A percentile compares a stretch with the other conserved stretches of the same genome.
phyloP scores from a whole-genome alignment of 2,888 invertebrate genomes.

The Beris chalybata region DNA sequence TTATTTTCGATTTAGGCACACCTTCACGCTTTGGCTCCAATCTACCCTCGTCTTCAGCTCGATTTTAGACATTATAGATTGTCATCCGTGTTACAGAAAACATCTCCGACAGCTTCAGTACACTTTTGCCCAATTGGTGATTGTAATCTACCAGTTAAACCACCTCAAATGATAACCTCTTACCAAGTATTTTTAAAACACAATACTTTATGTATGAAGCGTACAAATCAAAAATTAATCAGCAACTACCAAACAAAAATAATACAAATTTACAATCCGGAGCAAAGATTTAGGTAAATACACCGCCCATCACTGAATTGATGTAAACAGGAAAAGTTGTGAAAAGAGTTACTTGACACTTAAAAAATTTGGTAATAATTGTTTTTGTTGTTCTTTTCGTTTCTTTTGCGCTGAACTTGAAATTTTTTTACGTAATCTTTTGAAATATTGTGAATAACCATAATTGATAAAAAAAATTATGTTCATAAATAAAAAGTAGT shows the following conservation, averaged over 20 bases:
- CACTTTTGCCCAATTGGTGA: conserved; percentile 27
- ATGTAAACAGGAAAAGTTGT: neutral
- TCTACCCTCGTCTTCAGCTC: conserved; percentile 37
- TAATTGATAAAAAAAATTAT: no score
- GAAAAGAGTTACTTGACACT: conserved; percentile 17
- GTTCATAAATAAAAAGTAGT: no score
- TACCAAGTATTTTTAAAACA: conserved; percentile 15
- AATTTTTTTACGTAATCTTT: no score
- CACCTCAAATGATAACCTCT: conserved; percentile 37
- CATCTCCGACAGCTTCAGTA: conserved; percentile 35
- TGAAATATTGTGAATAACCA: no score
- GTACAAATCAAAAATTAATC: neutral
- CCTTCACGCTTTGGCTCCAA: conserved; percentile 35
- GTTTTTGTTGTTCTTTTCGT: no score
- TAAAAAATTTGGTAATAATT: neutral
- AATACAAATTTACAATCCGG: neutral
- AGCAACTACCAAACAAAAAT: conserved; percentile 4
- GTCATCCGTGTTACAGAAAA: conserved; percentile 35
- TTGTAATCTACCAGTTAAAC: conserved; percentile 35
- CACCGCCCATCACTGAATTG: neutral
- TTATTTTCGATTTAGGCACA: conserved; percentile 36
- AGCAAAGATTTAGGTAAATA: conserved; percentile 1
- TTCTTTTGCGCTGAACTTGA: no score
- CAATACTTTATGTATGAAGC: conserved; percentile 7
- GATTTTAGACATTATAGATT: conserved; percentile 37